A percentile compares a stretch with the other conserved stretches of the same genome.
phyloP scores from a whole-genome alignment of 2,113 vertebrate species.

The Excalfactoria chinensis region DNA sequence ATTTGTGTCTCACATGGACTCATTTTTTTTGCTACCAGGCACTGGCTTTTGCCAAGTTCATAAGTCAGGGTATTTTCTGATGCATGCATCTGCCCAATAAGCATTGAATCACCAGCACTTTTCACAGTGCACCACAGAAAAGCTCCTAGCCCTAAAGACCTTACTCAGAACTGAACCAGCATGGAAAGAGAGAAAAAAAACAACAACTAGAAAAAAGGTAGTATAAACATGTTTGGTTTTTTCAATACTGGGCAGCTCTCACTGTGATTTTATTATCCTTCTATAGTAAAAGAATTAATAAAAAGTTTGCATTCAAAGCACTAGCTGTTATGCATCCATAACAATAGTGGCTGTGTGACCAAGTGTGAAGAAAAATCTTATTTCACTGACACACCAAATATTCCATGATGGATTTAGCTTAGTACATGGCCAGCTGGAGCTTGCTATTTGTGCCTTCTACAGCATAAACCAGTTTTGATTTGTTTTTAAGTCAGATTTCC shows the following conservation, averaged over 20 bases:
- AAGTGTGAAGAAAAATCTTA: not conserved
- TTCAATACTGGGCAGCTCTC: not conserved
- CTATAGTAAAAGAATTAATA: not conserved
- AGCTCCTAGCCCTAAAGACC: not conserved
- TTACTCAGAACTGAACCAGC: not conserved
- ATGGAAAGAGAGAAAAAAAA: accelerated
- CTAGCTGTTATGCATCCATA: not conserved
- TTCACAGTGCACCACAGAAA: not conserved
- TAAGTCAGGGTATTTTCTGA: not conserved
- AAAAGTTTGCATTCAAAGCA: not conserved
- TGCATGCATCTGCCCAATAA: not conserved
- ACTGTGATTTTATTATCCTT: not conserved
- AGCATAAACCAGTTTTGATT: not conserved
- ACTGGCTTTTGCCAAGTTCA: not conserved
- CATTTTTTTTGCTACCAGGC: not conserved
- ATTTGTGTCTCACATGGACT: not conserved
- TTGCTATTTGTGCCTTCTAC: not conserved
- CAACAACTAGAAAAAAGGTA: not conserved
- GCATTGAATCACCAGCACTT: not conserved
- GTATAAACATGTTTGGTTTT: not conserved
- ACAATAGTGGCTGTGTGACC: not conserved
- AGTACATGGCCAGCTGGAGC: not conserved
- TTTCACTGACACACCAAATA: not conserved
- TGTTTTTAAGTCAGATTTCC: not conserved
- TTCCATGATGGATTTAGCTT: not conserved